phyloP scores from a whole-genome alignment of 2,888 invertebrate genomes.

The Yponomeuta cagnagella region DNA sequence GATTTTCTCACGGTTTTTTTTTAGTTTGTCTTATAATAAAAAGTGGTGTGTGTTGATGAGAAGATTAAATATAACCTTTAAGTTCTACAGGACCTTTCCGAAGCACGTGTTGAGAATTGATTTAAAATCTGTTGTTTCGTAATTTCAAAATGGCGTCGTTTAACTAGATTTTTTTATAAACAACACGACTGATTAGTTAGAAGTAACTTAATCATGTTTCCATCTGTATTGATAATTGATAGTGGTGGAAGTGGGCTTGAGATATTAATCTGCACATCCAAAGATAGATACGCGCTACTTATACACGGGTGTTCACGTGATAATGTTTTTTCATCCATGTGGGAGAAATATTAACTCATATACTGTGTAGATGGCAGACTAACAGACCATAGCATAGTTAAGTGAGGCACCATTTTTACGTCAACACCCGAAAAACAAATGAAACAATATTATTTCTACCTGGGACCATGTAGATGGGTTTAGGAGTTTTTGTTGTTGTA shows the following conservation, averaged over 20 bases:
- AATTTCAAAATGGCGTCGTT: not conserved
- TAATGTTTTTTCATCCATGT: not conserved
- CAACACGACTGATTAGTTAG: not conserved
- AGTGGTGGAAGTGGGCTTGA: not conserved
- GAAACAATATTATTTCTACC: conserved; percentile 19
- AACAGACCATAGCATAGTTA: not conserved
- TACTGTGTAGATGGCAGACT: no score
- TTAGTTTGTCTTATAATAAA: no score
- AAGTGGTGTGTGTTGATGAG: no score
- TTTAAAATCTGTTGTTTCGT: not conserved
- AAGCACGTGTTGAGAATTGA: not conserved
- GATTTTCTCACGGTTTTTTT: no score
- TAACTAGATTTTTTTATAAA: not conserved
- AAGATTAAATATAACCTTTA: no score
- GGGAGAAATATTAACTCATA: not conserved
- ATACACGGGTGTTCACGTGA: not conserved
- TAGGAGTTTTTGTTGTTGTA: conserved; percentile 14
- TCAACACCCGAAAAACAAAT: not conserved
- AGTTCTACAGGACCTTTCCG: no score
- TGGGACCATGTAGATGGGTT: conserved; percentile 42
- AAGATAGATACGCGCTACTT: not conserved
- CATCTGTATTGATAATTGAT: not conserved
- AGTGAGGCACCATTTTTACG: not conserved
- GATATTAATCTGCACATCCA: not conserved
- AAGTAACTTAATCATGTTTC: not conserved